phyloP scores from a whole-genome alignment of 2,888 invertebrate species.

The Stenoptilia bipunctidactyla region DNA sequence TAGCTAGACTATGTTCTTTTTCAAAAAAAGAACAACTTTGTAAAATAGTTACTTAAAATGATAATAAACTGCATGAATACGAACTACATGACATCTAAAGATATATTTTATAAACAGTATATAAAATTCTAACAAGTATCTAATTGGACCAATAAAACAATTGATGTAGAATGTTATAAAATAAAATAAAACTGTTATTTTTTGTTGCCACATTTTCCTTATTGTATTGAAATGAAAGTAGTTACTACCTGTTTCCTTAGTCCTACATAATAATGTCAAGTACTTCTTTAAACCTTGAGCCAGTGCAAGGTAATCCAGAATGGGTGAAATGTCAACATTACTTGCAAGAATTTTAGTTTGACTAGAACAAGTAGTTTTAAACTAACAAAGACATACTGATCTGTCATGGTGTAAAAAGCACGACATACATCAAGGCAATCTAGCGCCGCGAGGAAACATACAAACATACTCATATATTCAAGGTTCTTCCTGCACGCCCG shows the following conservation, averaged over 20 bases:
- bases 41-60: too few relatives aligned
- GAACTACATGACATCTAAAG: too few relatives aligned
- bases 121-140: too few relatives aligned
- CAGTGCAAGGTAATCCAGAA: conserved; percentile 59
- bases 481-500: conserved; percentile 70
- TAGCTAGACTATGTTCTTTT: too few relatives aligned
- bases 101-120: too few relatives aligned
- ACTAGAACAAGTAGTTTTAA: conserved; percentile 15
- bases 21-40: too few relatives aligned
- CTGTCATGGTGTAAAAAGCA: conserved; percentile 47
- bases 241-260: conserved; percentile 28
- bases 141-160: too few relatives aligned
- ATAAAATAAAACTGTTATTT: background rate
- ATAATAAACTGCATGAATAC: too few relatives aligned
- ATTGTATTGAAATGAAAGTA: conserved; percentile 32
- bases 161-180: too few relatives aligned
- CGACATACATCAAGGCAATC: conserved; percentile 57
- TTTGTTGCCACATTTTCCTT: conserved; percentile 29
- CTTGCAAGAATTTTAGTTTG: background rate
- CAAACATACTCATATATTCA: conserved; percentile 55
- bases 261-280: conserved; percentile 53
- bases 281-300: conserved; percentile 49
- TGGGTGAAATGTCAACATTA: conserved; percentile 60
- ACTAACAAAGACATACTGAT: conserved; percentile 38
- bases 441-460: conserved; percentile 53